phyloP scores from a whole-genome alignment of 2,113 vertebrate species.

The mouse (Mus musculus) region GRCm39 chr15:29050501-29051000 shows the following conservation, averaged over 20 bases:
- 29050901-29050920: too few relatives aligned
- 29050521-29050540: not conserved
- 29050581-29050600: not conserved
- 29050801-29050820: not conserved
- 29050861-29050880: too few relatives aligned
- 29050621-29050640: not conserved
- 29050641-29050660: not conserved
- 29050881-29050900: too few relatives aligned
- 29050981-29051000: too few relatives aligned
- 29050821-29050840: not conserved
- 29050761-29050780: not conserved
- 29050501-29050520: not conserved
- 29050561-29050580: not conserved
- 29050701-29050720: not conserved
- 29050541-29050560: not conserved
- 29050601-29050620: not conserved
- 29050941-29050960: too few relatives aligned
- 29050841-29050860: too few relatives aligned
- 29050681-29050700: not conserved
- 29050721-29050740: not conserved
- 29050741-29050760: not conserved
- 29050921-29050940: too few relatives aligned
- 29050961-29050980: too few relatives aligned
- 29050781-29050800: not conserved
- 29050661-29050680: not conserved